Percentiles rank a stretch among this genome's conserved stretches.
Conservation (phyloP, 2,113 vertebrate genomes). For the Felis chaus region DNA sequence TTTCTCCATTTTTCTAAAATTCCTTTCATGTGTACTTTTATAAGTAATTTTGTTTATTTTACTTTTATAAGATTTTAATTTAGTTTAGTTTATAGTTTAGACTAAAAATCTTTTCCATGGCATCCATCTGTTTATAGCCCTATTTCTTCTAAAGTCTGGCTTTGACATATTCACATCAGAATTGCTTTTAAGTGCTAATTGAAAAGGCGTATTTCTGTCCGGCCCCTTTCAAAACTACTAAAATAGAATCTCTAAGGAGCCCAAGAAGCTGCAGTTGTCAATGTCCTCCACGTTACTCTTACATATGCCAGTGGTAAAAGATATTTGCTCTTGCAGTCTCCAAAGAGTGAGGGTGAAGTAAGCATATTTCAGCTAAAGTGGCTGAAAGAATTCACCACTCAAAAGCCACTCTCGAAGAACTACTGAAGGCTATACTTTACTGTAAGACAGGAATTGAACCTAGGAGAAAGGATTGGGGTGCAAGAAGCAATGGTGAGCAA, state of each 20-base stretch:
- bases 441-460: not conserved
- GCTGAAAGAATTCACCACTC: not conserved
- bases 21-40: not conserved
- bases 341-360: not conserved
- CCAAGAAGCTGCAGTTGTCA: not conserved
- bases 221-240: not conserved
- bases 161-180: not conserved
- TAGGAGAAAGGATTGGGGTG: not conserved
- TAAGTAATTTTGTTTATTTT: not conserved
- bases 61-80: too few relatives aligned
- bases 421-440: not conserved
- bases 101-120: not conserved
- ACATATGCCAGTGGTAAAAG: not conserved
- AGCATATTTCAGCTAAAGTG: not conserved
- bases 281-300: not conserved
- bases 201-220: not conserved
- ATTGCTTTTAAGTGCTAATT: not conserved
- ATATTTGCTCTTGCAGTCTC: not conserved
- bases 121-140: not conserved
- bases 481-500: not conserved
- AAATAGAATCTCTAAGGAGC: not conserved
- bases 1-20: slow-evolving; percentile 20
- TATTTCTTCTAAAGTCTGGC: not conserved
- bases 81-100: too few relatives aligned
- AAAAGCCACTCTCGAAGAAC: not conserved